Base-by-base conservation (phyloP, 2,113 vertebrate genomes). In the Anguilla japonica region DNA sequence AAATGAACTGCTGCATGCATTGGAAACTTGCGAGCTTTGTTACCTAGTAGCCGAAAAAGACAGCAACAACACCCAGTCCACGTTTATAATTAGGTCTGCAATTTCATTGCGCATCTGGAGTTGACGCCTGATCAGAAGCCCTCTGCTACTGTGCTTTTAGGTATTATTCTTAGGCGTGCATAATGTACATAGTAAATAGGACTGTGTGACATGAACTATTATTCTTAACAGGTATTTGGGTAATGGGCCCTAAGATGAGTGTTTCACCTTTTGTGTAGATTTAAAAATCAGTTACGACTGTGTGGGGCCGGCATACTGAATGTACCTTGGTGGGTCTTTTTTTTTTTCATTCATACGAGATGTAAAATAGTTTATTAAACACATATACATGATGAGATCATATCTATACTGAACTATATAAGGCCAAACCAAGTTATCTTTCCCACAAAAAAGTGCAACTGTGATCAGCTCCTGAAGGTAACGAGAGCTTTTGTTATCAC, bases 1-100 rank as follows among this genome's bases (percentile, higher is more conserved):
- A 15, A 56, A 39, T 40, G 87, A 83, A 81, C 53, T 83, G 71
- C 85, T 91, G 91, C 91, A 92, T 92, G 91, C 41, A 56, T 79
- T 84, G 84, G 60, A 26, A 87, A 79, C 85, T 60, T 82, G 80
- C 75, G 83, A 88, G 81, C 84, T 90, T 85, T 87, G 75, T 80
- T 84, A 86, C 86, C 84, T 88, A 89, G 34, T 83, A 79, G 40
- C 56, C 34, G 26, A 75, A 75, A 75, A 81, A 83, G 84, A 88
- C 56, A n/a, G 83, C 80, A 85, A 20, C 71, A 75, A 75, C 71
- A 75, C n/a, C 1, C 34, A 29, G 9, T 75, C 71, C 71, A 75
- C 22, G 71, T 75, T 75, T 75, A 75, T 75, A 85, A 86, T 86
- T 86, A 91, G 89, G 88, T 67, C 41, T 43, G 39, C 34, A 78